A percentile compares a stretch with the other conserved stretches of the same genome.
Conservation (phyloP, 2,888 invertebrate species). For the Ryuthela nishihirai region DNA sequence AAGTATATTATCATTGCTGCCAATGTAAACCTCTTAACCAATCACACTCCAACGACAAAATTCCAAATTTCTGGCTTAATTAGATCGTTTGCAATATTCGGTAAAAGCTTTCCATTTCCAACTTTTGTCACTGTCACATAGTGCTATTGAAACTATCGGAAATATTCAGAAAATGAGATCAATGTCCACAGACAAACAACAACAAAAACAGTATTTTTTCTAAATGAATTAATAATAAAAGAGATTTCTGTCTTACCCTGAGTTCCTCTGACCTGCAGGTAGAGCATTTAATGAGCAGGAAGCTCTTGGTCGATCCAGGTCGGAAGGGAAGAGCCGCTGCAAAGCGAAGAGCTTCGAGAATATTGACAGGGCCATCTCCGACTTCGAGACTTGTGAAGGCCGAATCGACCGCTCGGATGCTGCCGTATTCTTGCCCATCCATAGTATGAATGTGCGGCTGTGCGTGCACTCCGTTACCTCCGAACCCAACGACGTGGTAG, state of each 20-base stretch:
- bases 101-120: no score
- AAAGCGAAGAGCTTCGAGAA: constrained; percentile 46
- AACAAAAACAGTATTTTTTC: no score
- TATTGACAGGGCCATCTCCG: constrained; percentile 54
- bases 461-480: constrained; percentile 69
- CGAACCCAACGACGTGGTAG: constrained; percentile 77
- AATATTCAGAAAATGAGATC: no score
- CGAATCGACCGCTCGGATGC: constrained; percentile 58
- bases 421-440: constrained; percentile 63
- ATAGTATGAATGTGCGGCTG: constrained; percentile 66
- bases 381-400: constrained; percentile 68
- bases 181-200: no score
- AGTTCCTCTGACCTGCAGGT: constrained; percentile 46
- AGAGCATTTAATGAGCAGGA: constrained; percentile 52
- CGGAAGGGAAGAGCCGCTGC: constrained; percentile 51
- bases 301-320: constrained; percentile 53
- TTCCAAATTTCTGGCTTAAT: no score
- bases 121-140: no score
- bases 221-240: neutral
- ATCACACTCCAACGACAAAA: no score
- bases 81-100: no score
- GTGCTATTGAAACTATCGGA: no score
- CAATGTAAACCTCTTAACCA: no score
- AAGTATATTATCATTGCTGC: no score
- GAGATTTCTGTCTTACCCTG: constrained; percentile 28